phyloP scores from a whole-genome alignment of 2,113 vertebrate species.

The Phoenicopterus ruber region DNA sequence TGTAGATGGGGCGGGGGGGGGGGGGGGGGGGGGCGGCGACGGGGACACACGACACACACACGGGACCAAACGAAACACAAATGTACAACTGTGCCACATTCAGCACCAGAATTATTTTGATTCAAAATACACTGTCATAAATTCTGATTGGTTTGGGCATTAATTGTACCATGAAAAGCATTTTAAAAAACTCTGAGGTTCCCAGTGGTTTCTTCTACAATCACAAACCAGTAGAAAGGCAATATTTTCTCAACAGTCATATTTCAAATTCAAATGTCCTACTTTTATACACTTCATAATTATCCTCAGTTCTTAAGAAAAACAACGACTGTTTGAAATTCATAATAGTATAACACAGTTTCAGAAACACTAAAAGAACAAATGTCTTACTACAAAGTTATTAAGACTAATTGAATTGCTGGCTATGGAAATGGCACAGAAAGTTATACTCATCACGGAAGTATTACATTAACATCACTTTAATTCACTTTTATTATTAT shows the following conservation, averaged over 20 bases:
- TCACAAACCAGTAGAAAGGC: not conserved
- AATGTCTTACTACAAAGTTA: not conserved
- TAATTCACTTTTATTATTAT: not conserved
- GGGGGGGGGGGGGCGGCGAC: too few relatives aligned
- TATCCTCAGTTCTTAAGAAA: not conserved
- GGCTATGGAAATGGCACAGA: not conserved
- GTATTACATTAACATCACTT: not conserved
- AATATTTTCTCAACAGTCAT: not conserved
- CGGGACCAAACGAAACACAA: not conserved
- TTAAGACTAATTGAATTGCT: not conserved
- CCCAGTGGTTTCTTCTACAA: not conserved
- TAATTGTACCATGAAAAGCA: not conserved
- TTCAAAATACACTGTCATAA: not conserved
- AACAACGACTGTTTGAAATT: not conserved
- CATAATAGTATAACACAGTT: not conserved
- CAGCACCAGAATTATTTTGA: not conserved
- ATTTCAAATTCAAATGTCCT: not conserved
- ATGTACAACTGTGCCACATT: not conserved
- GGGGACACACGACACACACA: too few relatives aligned
- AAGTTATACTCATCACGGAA: not conserved
- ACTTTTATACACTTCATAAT: not conserved
- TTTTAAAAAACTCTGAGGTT: not conserved
- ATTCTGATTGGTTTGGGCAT: not conserved
- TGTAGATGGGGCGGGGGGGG: rapidly evolving
- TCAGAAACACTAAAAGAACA: not conserved